Percentiles rank a stretch among this genome's conserved stretches.
Evolutionary conservation across 2,113 vertebrate genomes (phyloP).

Genomic region (Gorsachius goisagi): DNA sequence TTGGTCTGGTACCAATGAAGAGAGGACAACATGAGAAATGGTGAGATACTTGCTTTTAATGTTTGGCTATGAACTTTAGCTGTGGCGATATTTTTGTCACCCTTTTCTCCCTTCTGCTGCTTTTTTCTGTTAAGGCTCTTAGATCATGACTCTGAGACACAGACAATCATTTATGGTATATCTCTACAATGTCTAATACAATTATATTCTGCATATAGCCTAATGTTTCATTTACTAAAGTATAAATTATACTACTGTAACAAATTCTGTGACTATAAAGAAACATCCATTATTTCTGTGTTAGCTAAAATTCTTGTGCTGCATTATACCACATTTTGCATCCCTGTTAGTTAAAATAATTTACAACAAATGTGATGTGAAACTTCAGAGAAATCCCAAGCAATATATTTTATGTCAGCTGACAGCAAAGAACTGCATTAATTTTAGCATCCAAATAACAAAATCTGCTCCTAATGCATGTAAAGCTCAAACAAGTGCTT

Average conservation of each 20-base stretch:
- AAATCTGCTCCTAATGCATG: neutral
- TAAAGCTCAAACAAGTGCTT: neutral
- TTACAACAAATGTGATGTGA: neutral
- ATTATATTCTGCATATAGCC: conserved; percentile 2
- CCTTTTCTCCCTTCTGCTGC: neutral
- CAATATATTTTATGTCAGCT: neutral
- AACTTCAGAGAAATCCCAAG: conserved; percentile 10
- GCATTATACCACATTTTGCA: neutral
- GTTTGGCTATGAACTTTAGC: neutral
- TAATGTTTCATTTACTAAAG: conserved; percentile 16
- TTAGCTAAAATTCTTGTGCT: conserved; percentile 38
- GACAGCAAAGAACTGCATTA: neutral
- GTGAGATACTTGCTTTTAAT: neutral
- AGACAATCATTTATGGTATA: neutral
- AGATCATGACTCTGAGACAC: conserved; percentile 7
- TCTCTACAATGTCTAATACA: neutral
- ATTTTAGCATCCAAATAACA: neutral
- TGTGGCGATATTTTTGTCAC: neutral
- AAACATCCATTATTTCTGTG: conserved; percentile 11
- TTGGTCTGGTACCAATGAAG: neutral
- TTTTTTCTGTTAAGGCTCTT: neutral
- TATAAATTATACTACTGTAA: conserved; percentile 11
- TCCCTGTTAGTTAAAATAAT: conserved; percentile 9
- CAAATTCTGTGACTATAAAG: conserved; percentile 1
- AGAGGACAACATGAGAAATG: neutral